Evolutionary conservation across 2,888 invertebrate genomes (phyloP), one percentile per base, ranked within the genome.

Genomic region (Acholoe squamosa): DNA sequence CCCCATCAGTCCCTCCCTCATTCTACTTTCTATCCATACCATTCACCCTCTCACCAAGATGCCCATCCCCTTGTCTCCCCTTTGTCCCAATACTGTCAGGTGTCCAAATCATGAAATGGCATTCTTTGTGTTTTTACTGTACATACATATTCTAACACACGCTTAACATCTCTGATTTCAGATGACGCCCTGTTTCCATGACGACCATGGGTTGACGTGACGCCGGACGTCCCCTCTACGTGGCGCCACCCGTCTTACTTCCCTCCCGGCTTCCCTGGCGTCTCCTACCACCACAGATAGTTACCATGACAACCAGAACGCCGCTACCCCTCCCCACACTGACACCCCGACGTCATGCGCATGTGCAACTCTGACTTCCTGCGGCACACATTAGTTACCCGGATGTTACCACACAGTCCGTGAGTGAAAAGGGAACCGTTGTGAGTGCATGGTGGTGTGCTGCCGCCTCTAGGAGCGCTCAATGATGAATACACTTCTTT

Each of bases 161-260:
- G 22, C 34, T 80, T 16, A 28, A 5, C 80, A 19, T 80, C 12
- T 34, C 16, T 80, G 34, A 10, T 33, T 80, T 7, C 80, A 80
- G 80, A 80, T 33, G 43, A n/a, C 43, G 80, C 80, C 43, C 0
- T 22, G 80, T 80, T 43, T 7, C 34, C 80, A 33, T 43, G 43
- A 25, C 43, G n/a, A 80, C 43, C 43, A 80, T 33, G 43, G 43
- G 34, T 43, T 80, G 80, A 80, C 43, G 80, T 80, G 80, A 16
- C 22, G 43, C 19, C 19, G 19, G 28, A n/a, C 14, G 22, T 14
- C 22, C 61, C 61, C 76, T 28, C 28, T 16, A 14, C 76, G 76
- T 5, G 80, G 80, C 80, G 80, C 80, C 80, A 33, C 80, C 80
- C 22, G 43, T 33, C n/a, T 22, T 22, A n/a, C n/a, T 31, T 16